phyloP scores from a whole-genome alignment of 2,888 invertebrate species.

The Augochlorella aurata region DNA sequence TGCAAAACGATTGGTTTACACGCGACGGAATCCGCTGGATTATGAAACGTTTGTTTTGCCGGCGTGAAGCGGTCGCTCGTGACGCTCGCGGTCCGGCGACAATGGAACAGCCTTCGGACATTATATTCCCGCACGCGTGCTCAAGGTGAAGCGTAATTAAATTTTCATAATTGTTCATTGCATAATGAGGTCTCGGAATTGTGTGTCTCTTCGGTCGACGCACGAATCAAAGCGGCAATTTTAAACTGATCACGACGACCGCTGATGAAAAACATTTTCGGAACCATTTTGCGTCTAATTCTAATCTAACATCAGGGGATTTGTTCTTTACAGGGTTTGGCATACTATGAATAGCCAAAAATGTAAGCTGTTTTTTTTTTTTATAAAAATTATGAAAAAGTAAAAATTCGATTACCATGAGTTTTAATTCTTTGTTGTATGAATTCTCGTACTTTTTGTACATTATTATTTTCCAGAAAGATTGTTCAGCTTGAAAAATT shows the following conservation, averaged over 20 bases:
- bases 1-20: slow-evolving; percentile 61
- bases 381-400: no score
- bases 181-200: slow-evolving; percentile 64
- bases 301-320: no score
- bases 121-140: slow-evolving; percentile 67
- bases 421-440: no score
- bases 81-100: slow-evolving; percentile 59
- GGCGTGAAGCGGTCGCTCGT: slow-evolving; percentile 57
- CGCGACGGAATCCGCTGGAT: slow-evolving; percentile 63
- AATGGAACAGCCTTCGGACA: slow-evolving; percentile 67
- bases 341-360: not conserved
- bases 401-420: no score
- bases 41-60: slow-evolving; percentile 73
- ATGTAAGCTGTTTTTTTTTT: not conserved
- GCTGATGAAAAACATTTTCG: not conserved
- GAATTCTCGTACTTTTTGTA: no score
- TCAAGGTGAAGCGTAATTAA: slow-evolving; percentile 75
- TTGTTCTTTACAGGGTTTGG: no score
- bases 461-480: no score
- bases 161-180: slow-evolving; percentile 74
- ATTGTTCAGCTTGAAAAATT: no score
- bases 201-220: slow-evolving; percentile 18
- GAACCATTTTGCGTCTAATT: slow-evolving; percentile 7
- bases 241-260: slow-evolving; percentile 37
- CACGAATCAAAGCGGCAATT: slow-evolving; percentile 33